Percentiles rank a stretch among this genome's conserved stretches.
Conservation (phyloP, 2,888 invertebrate species). For the Glyphotaelius pellucidus region DNA sequence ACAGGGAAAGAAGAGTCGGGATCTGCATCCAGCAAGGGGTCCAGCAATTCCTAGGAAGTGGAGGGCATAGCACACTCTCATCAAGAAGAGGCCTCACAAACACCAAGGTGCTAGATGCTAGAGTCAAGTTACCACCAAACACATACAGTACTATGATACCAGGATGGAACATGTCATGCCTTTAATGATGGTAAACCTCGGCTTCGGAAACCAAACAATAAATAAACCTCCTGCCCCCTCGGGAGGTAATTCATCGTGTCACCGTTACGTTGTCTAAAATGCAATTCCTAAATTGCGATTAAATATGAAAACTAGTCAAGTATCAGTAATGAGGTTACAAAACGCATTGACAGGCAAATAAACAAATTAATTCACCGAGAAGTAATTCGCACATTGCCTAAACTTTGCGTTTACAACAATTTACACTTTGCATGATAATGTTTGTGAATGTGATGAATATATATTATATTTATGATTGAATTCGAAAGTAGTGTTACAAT, state of each 20-base stretch:
- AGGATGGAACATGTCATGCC: slow-evolving; percentile 62
- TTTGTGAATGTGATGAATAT: slow-evolving; percentile 35
- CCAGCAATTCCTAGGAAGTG: not conserved
- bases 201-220: not conserved
- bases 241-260: slow-evolving; percentile 2
- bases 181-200: slow-evolving; percentile 27
- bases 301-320: slow-evolving; percentile 22
- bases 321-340: slow-evolving; percentile 9
- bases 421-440: slow-evolving; percentile 29
- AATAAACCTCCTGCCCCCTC: not conserved
- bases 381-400: slow-evolving; percentile 32
- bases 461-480: slow-evolving; percentile 26
- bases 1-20: slow-evolving; percentile 38
- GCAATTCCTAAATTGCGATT: slow-evolving; percentile 63
- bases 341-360: slow-evolving; percentile 56
- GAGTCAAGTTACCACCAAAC: slow-evolving; percentile 54
- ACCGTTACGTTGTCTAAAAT: slow-evolving; percentile 57
- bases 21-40: not conserved
- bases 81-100: slow-evolving; percentile 57
- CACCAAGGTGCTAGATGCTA: slow-evolving; percentile 64
- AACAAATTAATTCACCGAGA: slow-evolving; percentile 30
- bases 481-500: slow-evolving; percentile 35
- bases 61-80: slow-evolving; percentile 53
- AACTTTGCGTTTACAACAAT: slow-evolving; percentile 6
- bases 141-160: slow-evolving; percentile 62